phyloP scores from a whole-genome alignment of 2,888 invertebrate genomes.

The Quadroppia sp. region DNA sequence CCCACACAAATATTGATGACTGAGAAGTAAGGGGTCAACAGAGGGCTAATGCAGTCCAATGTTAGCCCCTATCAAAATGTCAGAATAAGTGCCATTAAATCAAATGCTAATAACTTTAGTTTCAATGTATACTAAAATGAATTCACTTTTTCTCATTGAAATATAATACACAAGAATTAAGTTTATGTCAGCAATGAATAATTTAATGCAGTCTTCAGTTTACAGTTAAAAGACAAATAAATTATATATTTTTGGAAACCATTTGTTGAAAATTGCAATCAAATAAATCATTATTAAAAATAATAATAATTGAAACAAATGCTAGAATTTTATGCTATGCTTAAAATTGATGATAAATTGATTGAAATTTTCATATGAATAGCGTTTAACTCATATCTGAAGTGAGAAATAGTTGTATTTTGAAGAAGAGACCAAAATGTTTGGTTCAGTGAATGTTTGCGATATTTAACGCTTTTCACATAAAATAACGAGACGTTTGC shows the following conservation, averaged over 20 bases:
- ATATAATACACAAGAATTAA: background rate
- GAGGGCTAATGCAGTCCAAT: background rate
- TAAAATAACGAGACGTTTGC: conserved; percentile 28
- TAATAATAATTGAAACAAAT: background rate
- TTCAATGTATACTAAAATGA: background rate
- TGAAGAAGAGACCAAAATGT: background rate
- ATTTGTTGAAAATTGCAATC: background rate
- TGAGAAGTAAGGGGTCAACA: background rate
- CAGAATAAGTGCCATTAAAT: background rate
- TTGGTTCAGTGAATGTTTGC: background rate
- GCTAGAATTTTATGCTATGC: conserved; percentile 20
- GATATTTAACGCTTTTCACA: background rate
- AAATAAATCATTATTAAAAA: conserved; percentile 7
- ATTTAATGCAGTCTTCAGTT: background rate
- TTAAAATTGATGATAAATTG: conserved; percentile 15
- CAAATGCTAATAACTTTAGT: background rate
- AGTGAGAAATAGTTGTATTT: background rate
- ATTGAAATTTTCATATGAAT: background rate
- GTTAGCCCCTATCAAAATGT: background rate
- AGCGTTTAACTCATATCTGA: background rate
- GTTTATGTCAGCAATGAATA: background rate
- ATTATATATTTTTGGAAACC: conserved; percentile 14
- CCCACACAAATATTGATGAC: background rate
- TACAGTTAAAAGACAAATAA: background rate
- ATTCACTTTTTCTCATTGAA: background rate